Base-by-base conservation (phyloP, 1,140 invertebrate species). In the Pachyrhynchus sulphureomaculatus region DNA sequence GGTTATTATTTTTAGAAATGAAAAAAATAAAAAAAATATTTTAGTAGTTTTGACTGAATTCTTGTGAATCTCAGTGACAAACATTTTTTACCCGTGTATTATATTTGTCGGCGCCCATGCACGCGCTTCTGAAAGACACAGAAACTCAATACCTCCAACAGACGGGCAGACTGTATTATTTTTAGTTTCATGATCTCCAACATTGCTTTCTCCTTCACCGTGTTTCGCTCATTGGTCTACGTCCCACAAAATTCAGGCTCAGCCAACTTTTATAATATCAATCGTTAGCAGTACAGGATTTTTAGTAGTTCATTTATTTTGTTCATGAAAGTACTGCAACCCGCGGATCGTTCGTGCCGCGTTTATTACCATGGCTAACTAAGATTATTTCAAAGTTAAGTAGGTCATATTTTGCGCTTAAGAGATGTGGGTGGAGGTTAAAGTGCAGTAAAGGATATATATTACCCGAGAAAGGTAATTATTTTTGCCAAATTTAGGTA, bases 211-310 rank as follows among this genome's bases (percentile, higher is more conserved):
- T 56, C 54, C 29, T 34, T 47, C 39, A n/a, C n/a, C n/a, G n/a
- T n/a, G n/a, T n/a, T 15, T 12, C 29, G 54, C 36, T 26, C 4
- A 39, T 39, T 54, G 52, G 37, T 42, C 34, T 18, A 29, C 37
- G 36, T 54, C 23, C 52, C 37, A 42, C 52, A 54, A 54, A 39
- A 41, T 54, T 54, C 52, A 54, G 37, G 37, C 52, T 17, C 52
- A 23, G 52, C 37, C 24, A 42, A 42, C 20, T 42, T 54, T 54
- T 54, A 37, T 37, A 42, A 42, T 32, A 29, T 41, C 52, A 24
- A 20, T 54, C 45, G 36, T 37, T 32, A 52, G 23, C 36, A 8
- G 52, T 39, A 39, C 49, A 24, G 37, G 52, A 54, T 54, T 54
- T 54, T 54, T 54, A 54, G 36, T 54, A 20, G 52, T 54, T 24